phyloP scores from a whole-genome alignment of 2,797 vertebrate genomes.

The Phalanger gymnotis region DNA sequence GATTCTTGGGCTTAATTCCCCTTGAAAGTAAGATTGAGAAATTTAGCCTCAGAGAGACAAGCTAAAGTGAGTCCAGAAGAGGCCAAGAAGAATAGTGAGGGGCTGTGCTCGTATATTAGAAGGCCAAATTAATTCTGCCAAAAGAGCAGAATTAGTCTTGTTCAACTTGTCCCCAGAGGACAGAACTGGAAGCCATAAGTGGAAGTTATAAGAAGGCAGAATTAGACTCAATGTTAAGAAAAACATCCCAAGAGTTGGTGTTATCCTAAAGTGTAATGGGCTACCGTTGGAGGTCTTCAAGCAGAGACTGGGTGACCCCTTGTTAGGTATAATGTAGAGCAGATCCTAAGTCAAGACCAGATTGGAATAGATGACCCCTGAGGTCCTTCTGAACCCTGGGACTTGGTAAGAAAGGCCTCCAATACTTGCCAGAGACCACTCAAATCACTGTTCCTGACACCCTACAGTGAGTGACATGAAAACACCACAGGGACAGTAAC shows the following conservation, averaged over 20 bases:
- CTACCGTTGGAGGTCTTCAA: background rate
- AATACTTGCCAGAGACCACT: background rate
- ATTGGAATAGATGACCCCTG: background rate
- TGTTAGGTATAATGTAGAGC: background rate
- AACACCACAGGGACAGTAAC: constrained; percentile 81
- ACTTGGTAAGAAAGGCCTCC: background rate
- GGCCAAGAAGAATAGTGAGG: background rate
- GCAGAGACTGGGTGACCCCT: background rate
- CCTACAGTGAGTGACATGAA: background rate
- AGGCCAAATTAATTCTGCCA: background rate
- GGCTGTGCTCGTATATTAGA: background rate
- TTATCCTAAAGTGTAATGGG: background rate
- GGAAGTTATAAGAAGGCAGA: background rate
- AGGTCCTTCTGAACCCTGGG: background rate
- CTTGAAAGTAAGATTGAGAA: background rate
- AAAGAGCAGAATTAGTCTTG: background rate
- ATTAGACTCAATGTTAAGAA: background rate
- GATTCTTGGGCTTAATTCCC: background rate
- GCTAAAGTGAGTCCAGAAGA: background rate
- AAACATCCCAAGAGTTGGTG: background rate
- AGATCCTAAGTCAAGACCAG: background rate
- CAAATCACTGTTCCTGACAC: background rate
- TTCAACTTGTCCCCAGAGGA: background rate
- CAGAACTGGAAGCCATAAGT: background rate
- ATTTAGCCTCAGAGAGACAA: background rate